These are phyloP conservation scores for Desoria tigrina DNA, from an alignment of 2,888 invertebrate species.

Conservation along the genomic window DNA sequence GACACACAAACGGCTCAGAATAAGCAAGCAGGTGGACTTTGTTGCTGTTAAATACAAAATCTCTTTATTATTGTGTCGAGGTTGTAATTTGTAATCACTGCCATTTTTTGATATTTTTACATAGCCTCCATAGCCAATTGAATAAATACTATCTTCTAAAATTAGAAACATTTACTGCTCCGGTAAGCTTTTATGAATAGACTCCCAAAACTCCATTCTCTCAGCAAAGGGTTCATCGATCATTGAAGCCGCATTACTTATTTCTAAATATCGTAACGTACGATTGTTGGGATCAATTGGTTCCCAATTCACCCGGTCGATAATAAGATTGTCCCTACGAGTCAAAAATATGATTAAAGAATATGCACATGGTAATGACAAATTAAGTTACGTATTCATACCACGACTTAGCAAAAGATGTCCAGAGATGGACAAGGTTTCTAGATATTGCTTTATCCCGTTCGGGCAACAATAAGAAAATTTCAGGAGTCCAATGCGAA, in stretches of 20 bases:
- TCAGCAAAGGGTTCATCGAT: slow-evolving; percentile 44
- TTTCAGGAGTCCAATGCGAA: no score
- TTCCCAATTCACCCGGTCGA: slow-evolving; percentile 37
- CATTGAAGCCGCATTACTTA: slow-evolving; percentile 38
- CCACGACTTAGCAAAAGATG: slow-evolving; percentile 29
- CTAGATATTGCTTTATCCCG: slow-evolving; percentile 27
- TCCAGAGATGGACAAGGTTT: slow-evolving; percentile 24
- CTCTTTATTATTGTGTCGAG: not conserved
- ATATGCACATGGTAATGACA: no score
- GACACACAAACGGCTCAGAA: not conserved
- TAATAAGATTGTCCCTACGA: slow-evolving; percentile 25
- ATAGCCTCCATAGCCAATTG: no score
- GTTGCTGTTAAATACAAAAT: slow-evolving; percentile 14
- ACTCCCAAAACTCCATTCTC: slow-evolving; percentile 46
- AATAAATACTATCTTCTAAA: no score
- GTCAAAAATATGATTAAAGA: slow-evolving; percentile 3
- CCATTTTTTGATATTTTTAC: no score
- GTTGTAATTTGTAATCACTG: not conserved
- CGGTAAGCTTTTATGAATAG: slow-evolving; percentile 16
- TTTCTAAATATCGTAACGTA: slow-evolving; percentile 37
- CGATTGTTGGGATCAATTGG: slow-evolving; percentile 22
- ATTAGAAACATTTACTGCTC: no score
- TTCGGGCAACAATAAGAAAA: slow-evolving; percentile 28
- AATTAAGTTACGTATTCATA: slow-evolving; percentile 10
- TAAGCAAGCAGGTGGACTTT: not conserved